Base-by-base conservation (phyloP, 2,888 invertebrate species). In the Trypoxylon attenuatum region DNA sequence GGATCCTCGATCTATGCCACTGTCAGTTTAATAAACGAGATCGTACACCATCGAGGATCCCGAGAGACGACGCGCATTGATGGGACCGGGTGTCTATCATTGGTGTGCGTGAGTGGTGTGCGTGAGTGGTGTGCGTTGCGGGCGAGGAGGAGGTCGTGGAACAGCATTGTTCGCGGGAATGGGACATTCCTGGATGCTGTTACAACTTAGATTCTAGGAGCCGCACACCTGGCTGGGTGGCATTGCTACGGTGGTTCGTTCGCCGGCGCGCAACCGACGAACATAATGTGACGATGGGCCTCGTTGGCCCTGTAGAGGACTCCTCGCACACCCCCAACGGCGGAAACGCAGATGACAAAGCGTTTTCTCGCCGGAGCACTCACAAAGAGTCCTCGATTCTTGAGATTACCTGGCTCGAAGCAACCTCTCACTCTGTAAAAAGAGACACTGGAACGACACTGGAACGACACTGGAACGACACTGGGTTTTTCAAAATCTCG, bases 321-420 rank as follows among this genome's bases (percentile, higher is more conserved):
- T 55, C 65, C 23, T 42, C 41, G 68, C 76, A 75, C 84, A 82
- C 82, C 82, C 83, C 80, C 83, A 71, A 79, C 69, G 74, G 80
- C 81, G 82, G 82, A 82, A 84, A 82, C 79, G 80, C 78, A 77
- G 81, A 84, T 84, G 84, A 84, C 84, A 84, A 84, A 83, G 81
- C 81, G 70, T 76, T 76, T 78, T 80, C 78, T 77, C 76, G 51
- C 74, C 62, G 72, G 54, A 55, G 53, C 61, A 63, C 58, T 57
- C 66, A 79, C 79, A 82, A 81, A 79, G 77, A 66, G 60, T 43
- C 15, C 65, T 61, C 73, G 76, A 80, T 79, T 74, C 73, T 23
- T 53, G 62, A 69, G 81, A 80, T 82, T 80, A 79, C 77, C 76
- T 72, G 73, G 68, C 19, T 21, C 16, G 38, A 18, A n/a, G 55